A percentile compares a stretch with the other conserved stretches of the same genome.
phyloP scores from a whole-genome alignment of 2,888 invertebrate genomes.

The Lasioglossum pauxillum region DNA sequence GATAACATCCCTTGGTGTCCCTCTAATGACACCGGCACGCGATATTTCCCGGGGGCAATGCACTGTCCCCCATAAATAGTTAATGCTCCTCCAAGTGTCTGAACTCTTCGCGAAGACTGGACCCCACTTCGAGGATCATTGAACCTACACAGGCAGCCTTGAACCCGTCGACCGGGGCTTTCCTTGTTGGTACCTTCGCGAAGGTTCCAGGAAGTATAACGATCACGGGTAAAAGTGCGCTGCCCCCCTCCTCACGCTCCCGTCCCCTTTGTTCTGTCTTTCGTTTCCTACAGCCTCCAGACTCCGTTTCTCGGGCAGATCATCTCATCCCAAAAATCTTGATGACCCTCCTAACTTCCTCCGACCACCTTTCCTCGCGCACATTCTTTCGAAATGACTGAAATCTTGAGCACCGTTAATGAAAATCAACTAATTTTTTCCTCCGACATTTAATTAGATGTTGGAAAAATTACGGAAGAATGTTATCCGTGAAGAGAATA shows the following conservation, averaged over 20 bases:
- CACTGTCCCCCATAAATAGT: constrained; percentile 61
- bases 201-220: constrained; percentile 74
- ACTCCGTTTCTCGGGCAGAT: constrained; percentile 62
- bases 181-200: constrained; percentile 70
- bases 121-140: constrained; percentile 67
- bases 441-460: neutral
- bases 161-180: constrained; percentile 75
- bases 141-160: constrained; percentile 71
- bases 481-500: too few relatives aligned
- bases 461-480: neutral
- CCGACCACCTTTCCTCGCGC: neutral
- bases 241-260: neutral
- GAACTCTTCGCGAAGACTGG: constrained; percentile 52
- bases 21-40: constrained; percentile 37
- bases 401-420: neutral
- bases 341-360: neutral
- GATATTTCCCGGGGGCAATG: constrained; percentile 37
- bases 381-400: neutral
- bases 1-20: constrained; percentile 1
- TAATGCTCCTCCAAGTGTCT: constrained; percentile 57
- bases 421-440: neutral
- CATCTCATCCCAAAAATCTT: constrained; percentile 36
- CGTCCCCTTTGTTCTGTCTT: constrained; percentile 54
- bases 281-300: constrained; percentile 48
- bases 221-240: constrained; percentile 63